Evolutionary conservation across 2,888 invertebrate species (phyloP), one percentile per base, ranked within the genome.

Genomic region (Diploptera punctata): DNA sequence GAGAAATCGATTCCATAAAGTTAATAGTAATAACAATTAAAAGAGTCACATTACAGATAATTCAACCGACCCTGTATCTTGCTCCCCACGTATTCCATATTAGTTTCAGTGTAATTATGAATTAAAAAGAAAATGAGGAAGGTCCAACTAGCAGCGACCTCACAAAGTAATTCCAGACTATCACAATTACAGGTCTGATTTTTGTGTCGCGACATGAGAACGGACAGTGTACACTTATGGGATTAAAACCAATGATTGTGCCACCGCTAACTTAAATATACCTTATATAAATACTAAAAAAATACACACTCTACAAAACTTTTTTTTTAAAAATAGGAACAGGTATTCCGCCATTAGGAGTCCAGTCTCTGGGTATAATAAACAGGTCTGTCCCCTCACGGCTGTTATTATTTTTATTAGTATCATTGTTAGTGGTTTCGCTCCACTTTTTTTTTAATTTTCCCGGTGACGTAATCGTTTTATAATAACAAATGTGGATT

Each of bases 391-490:
- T 3, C 54, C 26, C 10, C 54, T 54, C 5, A 54, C 16, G 54
- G 19, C 54, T 54, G 54, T 54, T 54, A 54, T 54, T 54, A 54
- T 18, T 24, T 19, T 54, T 54, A 54, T 54, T 54, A 54, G 54
- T 54, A 54, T 24, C 54, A 54, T 10, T 54, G 54, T 24, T 7
- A 18, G 49, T 2, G 21, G 49, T 5, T 18, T 10, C 24, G 2
- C 1, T 54, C 10, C 54, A 21, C 9, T 2, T 24, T 21, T 7
- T 54, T 54, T 54, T 54, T n/a, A 7, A 13, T n/a, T 10, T n/a
- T 24, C 24, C 10, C 54, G 13, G 10, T 24, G 54, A 54, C 24
- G 26, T 54, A 54, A 54, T 24, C 3, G 54, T 54, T 9, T 49
- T 18, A 19, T 54, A 54, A 24, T 54, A 54, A 24, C 24, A 24